These are phyloP conservation scores for Sepioteuthis lessoniana DNA, from an alignment of 2,888 invertebrate species.

Conservation along the genomic window DNA sequence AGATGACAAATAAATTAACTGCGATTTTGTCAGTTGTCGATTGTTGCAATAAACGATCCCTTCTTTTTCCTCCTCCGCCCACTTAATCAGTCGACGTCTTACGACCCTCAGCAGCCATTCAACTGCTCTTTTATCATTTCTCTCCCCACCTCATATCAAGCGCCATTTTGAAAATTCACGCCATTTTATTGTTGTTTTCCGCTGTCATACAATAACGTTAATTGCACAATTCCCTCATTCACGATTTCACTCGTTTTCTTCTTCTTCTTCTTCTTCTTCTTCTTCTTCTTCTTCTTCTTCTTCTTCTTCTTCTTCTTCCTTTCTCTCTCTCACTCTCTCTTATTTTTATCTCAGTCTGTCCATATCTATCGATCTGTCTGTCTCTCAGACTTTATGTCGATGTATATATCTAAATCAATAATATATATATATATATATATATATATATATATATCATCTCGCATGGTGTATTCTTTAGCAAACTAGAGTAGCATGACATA, in stretches of 20 bases:
- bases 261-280: neutral
- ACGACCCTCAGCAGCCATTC: neutral
- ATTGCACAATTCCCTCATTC: neutral
- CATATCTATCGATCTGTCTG: too few species aligned
- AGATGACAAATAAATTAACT: slow-evolving; percentile 19
- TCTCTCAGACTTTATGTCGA: too few species aligned
- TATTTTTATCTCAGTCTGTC: neutral
- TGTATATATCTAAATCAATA: too few species aligned
- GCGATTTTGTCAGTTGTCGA: neutral
- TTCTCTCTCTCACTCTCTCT: neutral
- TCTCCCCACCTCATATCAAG: neutral
- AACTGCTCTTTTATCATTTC: neutral
- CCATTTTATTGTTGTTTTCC: neutral
- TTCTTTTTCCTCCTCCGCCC: neutral
- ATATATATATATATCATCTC: too few species aligned
- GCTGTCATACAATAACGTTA: neutral
- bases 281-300: too few species aligned
- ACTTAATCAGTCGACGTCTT: neutral
- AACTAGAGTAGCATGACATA: too few species aligned
- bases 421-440: too few species aligned
- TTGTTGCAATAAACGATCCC: neutral
- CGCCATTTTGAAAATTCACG: neutral
- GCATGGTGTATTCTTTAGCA: too few species aligned
- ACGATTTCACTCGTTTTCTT: neutral
- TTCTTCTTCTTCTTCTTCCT: too few species aligned